Base-by-base conservation (phyloP, 2,888 invertebrate genomes). In the Limnephilus lunatus region DNA sequence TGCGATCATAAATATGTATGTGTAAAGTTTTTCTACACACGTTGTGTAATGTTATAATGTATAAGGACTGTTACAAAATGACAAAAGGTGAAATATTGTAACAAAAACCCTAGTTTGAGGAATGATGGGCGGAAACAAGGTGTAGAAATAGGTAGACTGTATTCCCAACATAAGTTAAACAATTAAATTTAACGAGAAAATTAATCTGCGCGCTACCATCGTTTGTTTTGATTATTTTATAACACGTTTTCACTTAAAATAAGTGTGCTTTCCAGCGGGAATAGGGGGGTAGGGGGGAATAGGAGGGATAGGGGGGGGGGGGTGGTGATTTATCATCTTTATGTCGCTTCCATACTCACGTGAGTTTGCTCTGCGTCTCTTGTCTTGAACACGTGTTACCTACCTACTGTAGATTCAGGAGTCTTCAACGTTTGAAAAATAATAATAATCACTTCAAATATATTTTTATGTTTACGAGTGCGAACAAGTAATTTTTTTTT, bases 201-300 rank as follows among this genome's bases (percentile, higher is more conserved):
- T 82, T 32, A 31, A 82, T 82, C 30, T 82, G 31, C 14, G n/a
- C 81, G 82, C 82, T 32, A 82, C 15, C 30, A 82, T 82, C 82
- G 82, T 82, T 32, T 32, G 82, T 82, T 82, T 32, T 82, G 82
- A 68, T 82, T 31, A 82, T 82, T 82, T 82, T 82, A 82, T 82
- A 31, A 82, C 82, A 68, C 68, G 68, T 68, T 68, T 68, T 68
- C 68, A 68, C 68, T 68, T 68, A 68, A 68, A 68, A 68, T 68
- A 68, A 68, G 68, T 68, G 68, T 68, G 25, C 25, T 68, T 68
- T 68, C 25, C 68, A 68, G 68, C 9, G n/a, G 25, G 5, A 9
- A 19, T 25, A 25, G 39, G 39, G 39, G 39, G 39, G 9, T 7
- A 0, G 9, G 7, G 39, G 68, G n/a, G 68, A n/a, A n/a, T n/a